Base-by-base conservation (phyloP, 1,140 invertebrate genomes). In the Drosophila mojavensis region DNA sequence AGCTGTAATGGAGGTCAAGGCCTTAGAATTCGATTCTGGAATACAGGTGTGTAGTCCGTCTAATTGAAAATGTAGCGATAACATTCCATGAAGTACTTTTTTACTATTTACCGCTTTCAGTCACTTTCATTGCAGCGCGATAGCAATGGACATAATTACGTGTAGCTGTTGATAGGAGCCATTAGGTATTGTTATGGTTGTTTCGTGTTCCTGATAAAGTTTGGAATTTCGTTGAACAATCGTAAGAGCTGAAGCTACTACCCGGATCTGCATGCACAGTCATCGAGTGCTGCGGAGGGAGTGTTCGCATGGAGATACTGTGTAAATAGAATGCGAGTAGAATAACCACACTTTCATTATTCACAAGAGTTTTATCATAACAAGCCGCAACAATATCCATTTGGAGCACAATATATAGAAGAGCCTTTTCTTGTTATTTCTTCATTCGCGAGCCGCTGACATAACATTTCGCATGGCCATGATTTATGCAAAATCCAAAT, bases 401-500 rank as follows among this genome's bases (percentile, higher is more conserved):
- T 28, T 63, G 24, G 39, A 28, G 20, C 24, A 58, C 9, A 28
- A 24, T 50, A 28, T 55, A 28, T 13, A 45, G 66, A 74, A 80
- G 54, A 58, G 63, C 74, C 53, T 43, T 36, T 47, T 45, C 33
- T 73, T 73, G 64, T 73, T 68, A 61, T 68, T 73, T 39, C 61
- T 71, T 64, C 61, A 64, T 64, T 58, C 43, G 55, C 73, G 68
- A 56, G 60, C 74, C 62, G 83, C 79, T 88, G 84, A 84, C 80
- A 89, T 81, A 89, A 88, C 84, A 82, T 80, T 84, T 84, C 64
- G 84, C 67, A 76, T 70, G 51, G 73, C 54, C 76, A 89, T 88
- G 84, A 88, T 84, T 89, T 88, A 88, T 89, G 80, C 78, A 81
- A 78, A 88, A 80, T 60, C 68, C 77, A 68, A 75, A 77, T 47